Evolutionary conservation across 2,888 invertebrate species (phyloP).

Genomic region (Malthinus flaveolus): DNA sequence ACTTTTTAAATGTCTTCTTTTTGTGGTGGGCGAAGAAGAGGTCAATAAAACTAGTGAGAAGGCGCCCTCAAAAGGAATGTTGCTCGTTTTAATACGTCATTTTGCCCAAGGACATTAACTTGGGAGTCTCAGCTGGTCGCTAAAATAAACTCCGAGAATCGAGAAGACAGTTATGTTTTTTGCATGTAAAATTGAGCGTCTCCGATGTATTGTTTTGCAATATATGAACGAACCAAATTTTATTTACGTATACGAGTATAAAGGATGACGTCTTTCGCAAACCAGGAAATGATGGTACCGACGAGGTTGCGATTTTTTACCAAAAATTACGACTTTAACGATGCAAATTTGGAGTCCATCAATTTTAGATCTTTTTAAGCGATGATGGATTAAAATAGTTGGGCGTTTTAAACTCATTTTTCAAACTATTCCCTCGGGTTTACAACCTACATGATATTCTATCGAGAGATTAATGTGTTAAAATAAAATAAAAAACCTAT

Average conservation of each 20-base stretch:
- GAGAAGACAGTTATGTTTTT: constrained; percentile 18
- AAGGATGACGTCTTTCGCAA: no score
- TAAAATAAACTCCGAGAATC: constrained; percentile 19
- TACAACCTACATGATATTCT: no score
- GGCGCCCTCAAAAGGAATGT: constrained; percentile 38
- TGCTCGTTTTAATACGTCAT: constrained; percentile 27
- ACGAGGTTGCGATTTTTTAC: no score
- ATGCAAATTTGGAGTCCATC: no score
- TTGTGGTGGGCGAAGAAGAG: constrained; percentile 10
- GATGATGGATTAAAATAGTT: no score
- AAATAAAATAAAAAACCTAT: no score
- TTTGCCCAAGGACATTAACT: constrained; percentile 21
- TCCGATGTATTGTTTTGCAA: neutral
- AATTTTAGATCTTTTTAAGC: no score
- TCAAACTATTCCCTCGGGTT: no score
- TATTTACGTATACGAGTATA: neutral
- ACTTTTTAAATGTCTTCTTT: constrained; percentile 27
- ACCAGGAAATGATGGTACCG: no score
- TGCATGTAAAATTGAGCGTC: constrained; percentile 8
- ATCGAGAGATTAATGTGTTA: no score
- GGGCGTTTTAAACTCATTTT: no score
- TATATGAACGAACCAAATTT: neutral
- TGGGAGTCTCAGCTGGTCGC: constrained; percentile 20
- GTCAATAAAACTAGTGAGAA: constrained; percentile 28
- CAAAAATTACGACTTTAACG: no score